A percentile compares a stretch with the other conserved stretches of the same genome.
These are phyloP conservation scores for Torymus texanus DNA, from an alignment of 2,888 invertebrate species.

Conservation along the genomic window DNA sequence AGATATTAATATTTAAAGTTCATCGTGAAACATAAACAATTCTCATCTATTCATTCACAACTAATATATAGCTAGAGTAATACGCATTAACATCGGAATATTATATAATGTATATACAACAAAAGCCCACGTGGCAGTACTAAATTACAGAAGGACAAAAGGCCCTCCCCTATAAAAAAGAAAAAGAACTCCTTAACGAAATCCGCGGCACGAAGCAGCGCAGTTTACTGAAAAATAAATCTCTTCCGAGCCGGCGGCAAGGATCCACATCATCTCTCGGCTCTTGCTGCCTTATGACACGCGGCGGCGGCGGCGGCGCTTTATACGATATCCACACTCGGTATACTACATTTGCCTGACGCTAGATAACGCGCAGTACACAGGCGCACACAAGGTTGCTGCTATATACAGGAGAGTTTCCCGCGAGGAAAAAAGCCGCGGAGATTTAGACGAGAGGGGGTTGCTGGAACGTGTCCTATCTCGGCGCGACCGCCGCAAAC, in stretches of 20 bases:
- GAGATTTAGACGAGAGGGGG: slow-evolving; percentile 19
- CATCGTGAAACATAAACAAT: too few relatives aligned
- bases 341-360: neutral
- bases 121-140: too few relatives aligned
- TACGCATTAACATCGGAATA: too few relatives aligned
- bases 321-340: too few relatives aligned
- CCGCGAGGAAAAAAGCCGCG: neutral
- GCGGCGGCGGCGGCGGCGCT: too few relatives aligned
- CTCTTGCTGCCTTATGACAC: too few relatives aligned
- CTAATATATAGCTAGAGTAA: too few relatives aligned
- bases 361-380: slow-evolving; percentile 31
- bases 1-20: too few relatives aligned
- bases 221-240: slow-evolving; percentile 43
- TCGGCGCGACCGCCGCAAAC: slow-evolving; percentile 45
- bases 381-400: neutral
- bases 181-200: slow-evolving; percentile 33
- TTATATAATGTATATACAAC: too few relatives aligned
- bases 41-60: too few relatives aligned
- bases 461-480: slow-evolving; percentile 47
- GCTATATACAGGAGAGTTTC: too few relatives aligned
- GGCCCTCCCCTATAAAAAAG: neutral
- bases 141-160: neutral
- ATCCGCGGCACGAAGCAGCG: slow-evolving; percentile 35
- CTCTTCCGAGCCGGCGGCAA: neutral
- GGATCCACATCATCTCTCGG: too few relatives aligned